Percentiles rank a stretch among this genome's conserved stretches.
These are phyloP conservation scores for Anoplopoma fimbria DNA, from an alignment of 2,113 vertebrate species.

Conservation along the genomic window DNA sequence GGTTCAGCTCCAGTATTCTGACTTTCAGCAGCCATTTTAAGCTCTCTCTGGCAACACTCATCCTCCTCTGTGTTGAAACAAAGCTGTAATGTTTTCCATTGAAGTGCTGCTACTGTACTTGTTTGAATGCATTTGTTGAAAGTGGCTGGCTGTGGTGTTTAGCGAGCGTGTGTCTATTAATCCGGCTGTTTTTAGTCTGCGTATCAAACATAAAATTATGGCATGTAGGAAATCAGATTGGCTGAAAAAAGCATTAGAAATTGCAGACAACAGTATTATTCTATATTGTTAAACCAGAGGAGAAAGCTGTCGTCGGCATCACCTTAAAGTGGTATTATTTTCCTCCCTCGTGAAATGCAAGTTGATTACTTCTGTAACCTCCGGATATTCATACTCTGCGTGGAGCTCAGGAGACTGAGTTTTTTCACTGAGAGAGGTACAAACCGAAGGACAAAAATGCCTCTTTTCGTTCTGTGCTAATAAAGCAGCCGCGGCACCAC, in stretches of 20 bases:
- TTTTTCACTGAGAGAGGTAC: slow-evolving; percentile 13
- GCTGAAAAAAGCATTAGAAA: not conserved
- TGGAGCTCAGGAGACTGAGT: slow-evolving; percentile 24
- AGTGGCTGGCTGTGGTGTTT: slow-evolving; percentile 20
- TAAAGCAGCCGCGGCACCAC: slow-evolving; percentile 56
- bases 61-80: slow-evolving; percentile 59
- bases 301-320: slow-evolving; percentile 25
- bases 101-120: slow-evolving; percentile 51
- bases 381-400: slow-evolving; percentile 23
- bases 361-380: slow-evolving; percentile 58
- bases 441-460: slow-evolving; percentile 29
- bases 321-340: slow-evolving; percentile 38
- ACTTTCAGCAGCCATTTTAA: slow-evolving; percentile 81
- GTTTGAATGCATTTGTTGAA: slow-evolving; percentile 31
- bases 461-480: slow-evolving; percentile 52
- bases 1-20: slow-evolving; percentile 76
- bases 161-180: not conserved
- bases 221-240: not conserved
- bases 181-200: slow-evolving; percentile 3
- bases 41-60: slow-evolving; percentile 66
- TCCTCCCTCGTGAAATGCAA: slow-evolving; percentile 1
- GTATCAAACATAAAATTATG: not conserved
- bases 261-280: not conserved
- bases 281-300: not conserved
- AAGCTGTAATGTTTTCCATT: slow-evolving; percentile 56